A percentile compares a stretch with the other conserved stretches of the same genome.
These are phyloP conservation scores for Lucinisca nassula DNA, from an alignment of 2,888 invertebrate genomes.

Conservation along the genomic window DNA sequence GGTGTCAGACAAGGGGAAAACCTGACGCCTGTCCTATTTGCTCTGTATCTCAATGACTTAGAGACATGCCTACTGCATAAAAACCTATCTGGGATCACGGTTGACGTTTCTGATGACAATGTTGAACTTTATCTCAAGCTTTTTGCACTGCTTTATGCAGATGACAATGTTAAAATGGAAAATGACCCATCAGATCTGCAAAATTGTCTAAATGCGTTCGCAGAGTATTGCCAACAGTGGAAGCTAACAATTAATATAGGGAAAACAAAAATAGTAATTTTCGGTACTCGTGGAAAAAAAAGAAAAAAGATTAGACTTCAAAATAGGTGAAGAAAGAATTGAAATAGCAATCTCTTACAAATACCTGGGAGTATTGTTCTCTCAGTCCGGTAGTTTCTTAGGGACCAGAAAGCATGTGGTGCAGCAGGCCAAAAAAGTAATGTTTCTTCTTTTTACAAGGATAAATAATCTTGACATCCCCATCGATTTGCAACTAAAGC, in stretches of 20 bases:
- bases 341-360: conserved; percentile 7
- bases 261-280: conserved; percentile 44
- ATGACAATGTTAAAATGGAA: conserved; percentile 51
- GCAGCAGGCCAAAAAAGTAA: too few relatives aligned
- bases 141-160: conserved; percentile 41
- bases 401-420: too few relatives aligned
- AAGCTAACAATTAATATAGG: conserved; percentile 41
- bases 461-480: too few relatives aligned
- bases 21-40: conserved; percentile 29
- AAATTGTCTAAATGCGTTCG: conserved; percentile 31
- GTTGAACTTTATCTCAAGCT: conserved; percentile 33
- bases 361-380: too few relatives aligned
- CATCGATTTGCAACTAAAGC: too few relatives aligned
- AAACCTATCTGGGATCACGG: neutral
- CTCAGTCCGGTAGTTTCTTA: too few relatives aligned
- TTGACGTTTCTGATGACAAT: neutral
- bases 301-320: neutral
- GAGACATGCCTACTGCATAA: neutral
- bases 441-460: too few relatives aligned
- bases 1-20: conserved; percentile 45
- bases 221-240: conserved; percentile 47
- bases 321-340: neutral
- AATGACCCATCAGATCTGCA: conserved; percentile 29
- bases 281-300: conserved; percentile 22
- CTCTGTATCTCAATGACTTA: conserved; percentile 36